Evolutionary conservation across 2,888 invertebrate species (phyloP).

Genomic region (Drosophila leonis): DNA sequence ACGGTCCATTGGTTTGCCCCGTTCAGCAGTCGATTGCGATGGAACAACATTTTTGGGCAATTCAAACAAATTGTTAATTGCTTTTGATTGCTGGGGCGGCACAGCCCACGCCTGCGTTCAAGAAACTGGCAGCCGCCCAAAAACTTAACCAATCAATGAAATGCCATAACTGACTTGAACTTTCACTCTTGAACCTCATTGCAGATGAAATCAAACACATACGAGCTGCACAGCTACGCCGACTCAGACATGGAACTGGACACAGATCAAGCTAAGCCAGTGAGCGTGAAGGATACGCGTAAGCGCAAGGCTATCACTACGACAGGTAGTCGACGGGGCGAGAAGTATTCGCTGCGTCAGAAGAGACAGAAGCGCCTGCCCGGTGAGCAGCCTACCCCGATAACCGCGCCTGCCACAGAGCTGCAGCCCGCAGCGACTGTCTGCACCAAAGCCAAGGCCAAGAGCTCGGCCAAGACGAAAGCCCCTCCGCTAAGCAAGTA

Average conservation of each 20-base stretch:
- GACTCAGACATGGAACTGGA: constrained; percentile 61
- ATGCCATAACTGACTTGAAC: constrained; percentile 26
- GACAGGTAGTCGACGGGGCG: constrained; percentile 75
- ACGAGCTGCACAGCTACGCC: constrained; percentile 77
- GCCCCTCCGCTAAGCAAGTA: constrained; percentile 94
- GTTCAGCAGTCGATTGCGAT: constrained; percentile 33
- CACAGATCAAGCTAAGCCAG: constrained; percentile 12
- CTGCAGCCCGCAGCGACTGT: constrained; percentile 6
- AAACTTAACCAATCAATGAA: constrained; percentile 25
- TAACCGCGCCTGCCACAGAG: constrained; percentile 1
- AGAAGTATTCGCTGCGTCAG: constrained; percentile 90
- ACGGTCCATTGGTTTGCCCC: constrained; percentile 55
- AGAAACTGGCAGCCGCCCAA: constrained; percentile 10
- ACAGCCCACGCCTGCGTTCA: constrained; percentile 47
- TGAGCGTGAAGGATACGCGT: constrained; percentile 48
- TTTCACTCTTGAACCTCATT: constrained; percentile 43
- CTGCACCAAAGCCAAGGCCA: constrained; percentile 17
- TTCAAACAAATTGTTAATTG: constrained; percentile 74
- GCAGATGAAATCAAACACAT: constrained; percentile 75
- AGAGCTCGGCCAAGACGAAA: constrained; percentile 87
- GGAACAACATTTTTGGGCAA: constrained; percentile 46
- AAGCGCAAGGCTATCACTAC: constrained; percentile 57
- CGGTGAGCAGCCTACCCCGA: constrained; percentile 2
- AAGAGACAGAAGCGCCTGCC: constrained; percentile 86
- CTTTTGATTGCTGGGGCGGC: constrained; percentile 60